phyloP scores from a whole-genome alignment of 2,113 vertebrate species.

The Grammomys surdaster region DNA sequence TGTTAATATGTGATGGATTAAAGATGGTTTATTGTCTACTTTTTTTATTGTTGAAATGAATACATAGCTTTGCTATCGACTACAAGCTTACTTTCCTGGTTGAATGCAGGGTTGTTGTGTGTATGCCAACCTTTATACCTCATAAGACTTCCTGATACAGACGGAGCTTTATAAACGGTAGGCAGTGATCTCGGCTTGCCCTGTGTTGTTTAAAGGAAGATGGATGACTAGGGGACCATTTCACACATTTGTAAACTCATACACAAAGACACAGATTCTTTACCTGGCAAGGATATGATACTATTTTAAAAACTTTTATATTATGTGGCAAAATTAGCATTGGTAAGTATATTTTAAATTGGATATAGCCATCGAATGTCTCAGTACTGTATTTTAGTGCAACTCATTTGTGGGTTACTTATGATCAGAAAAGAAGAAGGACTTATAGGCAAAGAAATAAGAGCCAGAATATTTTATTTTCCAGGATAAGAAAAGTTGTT shows the following conservation, averaged over 20 bases:
- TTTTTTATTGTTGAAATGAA: constrained; percentile 68
- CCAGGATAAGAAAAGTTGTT: constrained; percentile 34
- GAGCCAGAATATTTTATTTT: constrained; percentile 54
- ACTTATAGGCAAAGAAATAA: not conserved
- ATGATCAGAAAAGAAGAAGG: not conserved
- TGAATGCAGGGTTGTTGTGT: constrained; percentile 47
- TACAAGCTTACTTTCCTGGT: constrained; percentile 57
- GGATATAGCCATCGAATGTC: not conserved
- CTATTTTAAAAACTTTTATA: constrained; percentile 38
- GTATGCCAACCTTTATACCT: constrained; percentile 4
- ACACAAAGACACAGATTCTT: constrained; percentile 14
- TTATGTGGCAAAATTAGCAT: not conserved
- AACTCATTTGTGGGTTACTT: not conserved
- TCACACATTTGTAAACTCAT: constrained; percentile 36
- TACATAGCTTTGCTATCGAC: constrained; percentile 47
- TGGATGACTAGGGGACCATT: constrained; percentile 50
- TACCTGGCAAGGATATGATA: not conserved
- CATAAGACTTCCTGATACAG: not conserved
- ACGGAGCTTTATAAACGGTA: not conserved
- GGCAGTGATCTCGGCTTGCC: not conserved
- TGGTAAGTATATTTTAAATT: not conserved
- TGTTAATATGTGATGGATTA: not conserved
- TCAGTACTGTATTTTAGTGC: not conserved
- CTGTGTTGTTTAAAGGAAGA: constrained; percentile 33
- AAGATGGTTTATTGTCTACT: constrained; percentile 66